Evolutionary conservation across 2,797 vertebrate genomes (phyloP).

Genomic region (Ceryle rudis): DNA sequence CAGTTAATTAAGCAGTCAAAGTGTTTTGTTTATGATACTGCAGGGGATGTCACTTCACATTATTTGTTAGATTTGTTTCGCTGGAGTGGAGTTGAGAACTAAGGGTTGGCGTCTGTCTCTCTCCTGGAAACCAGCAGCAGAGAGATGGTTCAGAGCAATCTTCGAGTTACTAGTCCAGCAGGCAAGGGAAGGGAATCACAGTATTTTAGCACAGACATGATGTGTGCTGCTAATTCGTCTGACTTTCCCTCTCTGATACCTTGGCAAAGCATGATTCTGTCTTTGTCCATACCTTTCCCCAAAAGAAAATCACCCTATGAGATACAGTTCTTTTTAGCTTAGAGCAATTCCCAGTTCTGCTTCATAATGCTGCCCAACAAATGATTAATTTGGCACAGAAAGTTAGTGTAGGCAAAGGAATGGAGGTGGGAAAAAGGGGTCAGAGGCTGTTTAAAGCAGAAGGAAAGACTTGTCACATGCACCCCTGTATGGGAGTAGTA

Average conservation of each 20-base stretch:
- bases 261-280: not conserved
- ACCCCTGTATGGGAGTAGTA: no score
- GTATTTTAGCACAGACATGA: fast-evolving
- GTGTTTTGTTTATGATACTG: not conserved
- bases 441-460: not conserved
- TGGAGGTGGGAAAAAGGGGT: not conserved
- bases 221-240: not conserved
- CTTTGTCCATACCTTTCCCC: not conserved
- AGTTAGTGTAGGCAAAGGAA: not conserved
- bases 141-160: not conserved
- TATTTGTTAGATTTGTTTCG: not conserved
- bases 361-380: not conserved
- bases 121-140: not conserved
- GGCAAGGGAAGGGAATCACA: not conserved
- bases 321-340: not conserved
- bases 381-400: not conserved
- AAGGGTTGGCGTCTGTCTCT: not conserved
- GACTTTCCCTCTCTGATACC: not conserved
- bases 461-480: not conserved
- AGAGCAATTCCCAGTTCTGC: not conserved
- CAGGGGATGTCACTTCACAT: not conserved
- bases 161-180: not conserved
- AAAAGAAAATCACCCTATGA: not conserved
- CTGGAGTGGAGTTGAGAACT: not conserved
- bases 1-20: slow-evolving; percentile 43